Evolutionary conservation across 2,113 vertebrate genomes (phyloP).

Genomic region (Ciconia stormi): DNA sequence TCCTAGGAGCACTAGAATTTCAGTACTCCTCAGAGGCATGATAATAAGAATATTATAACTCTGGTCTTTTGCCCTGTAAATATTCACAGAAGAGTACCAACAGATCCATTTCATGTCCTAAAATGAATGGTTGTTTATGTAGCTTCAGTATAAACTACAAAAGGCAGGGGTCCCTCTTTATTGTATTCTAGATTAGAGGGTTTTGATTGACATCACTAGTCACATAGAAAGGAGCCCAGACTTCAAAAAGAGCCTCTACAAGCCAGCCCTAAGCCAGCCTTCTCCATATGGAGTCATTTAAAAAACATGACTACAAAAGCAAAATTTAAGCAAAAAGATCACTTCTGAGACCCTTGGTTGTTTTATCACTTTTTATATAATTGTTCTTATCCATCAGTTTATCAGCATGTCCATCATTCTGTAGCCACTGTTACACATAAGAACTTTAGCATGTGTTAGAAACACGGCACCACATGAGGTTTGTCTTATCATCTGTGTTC

Average conservation of each 20-base stretch:
- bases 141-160: neutral
- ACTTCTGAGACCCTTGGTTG: fast-evolving
- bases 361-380: neutral
- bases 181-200: neutral
- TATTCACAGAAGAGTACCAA: neutral
- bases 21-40: neutral
- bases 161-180: neutral
- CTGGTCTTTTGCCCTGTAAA: neutral
- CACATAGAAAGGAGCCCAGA: neutral
- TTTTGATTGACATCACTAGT: neutral
- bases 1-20: neutral
- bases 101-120: neutral
- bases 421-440: neutral
- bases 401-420: neutral
- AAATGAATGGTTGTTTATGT: neutral
- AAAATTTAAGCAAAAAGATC: neutral
- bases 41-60: neutral
- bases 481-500: neutral
- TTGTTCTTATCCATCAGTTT: neutral
- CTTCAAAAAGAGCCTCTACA: neutral
- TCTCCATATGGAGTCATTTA: neutral
- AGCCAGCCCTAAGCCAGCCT: neutral
- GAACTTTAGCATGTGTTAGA: neutral
- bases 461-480: neutral
- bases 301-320: neutral